Percentiles rank a stretch among this genome's conserved stretches.
These are phyloP conservation scores for Labia minor DNA, from an alignment of 2,888 invertebrate species.

Conservation along the genomic window DNA sequence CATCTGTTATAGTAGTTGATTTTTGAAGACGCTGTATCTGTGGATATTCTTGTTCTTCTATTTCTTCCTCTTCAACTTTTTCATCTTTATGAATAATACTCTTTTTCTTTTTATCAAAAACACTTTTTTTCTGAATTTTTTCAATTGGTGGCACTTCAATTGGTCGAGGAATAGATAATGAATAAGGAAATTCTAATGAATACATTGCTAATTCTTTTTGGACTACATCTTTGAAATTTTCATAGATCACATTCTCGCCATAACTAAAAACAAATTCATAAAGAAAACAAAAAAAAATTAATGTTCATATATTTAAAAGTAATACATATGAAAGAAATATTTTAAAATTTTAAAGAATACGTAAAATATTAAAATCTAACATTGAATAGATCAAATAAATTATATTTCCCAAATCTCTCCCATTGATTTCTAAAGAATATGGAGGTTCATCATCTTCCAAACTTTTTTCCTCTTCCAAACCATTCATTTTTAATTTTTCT, in stretches of 20 bases:
- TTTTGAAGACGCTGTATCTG: background rate
- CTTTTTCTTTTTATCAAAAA: background rate
- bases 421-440: background rate
- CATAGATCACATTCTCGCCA: background rate
- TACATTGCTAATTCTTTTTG: background rate
- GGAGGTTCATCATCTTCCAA: background rate
- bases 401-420: background rate
- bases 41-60: background rate
- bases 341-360: no score
- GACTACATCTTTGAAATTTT: background rate
- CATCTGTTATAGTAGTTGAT: background rate
- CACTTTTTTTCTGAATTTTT: background rate
- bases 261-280: background rate
- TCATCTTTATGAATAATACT: background rate
- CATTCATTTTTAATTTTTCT: background rate
- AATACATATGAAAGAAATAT: no score
- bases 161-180: background rate
- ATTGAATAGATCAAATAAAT: background rate
- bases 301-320: no score
- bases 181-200: background rate
- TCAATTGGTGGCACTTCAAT: background rate
- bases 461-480: background rate
- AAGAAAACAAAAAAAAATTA: no score
- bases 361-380: no score
- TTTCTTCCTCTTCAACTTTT: background rate